Percentiles rank a stretch among this genome's conserved stretches.
Conservation (phyloP, 2,113 vertebrate species). For the Colinus virginianus region DNA sequence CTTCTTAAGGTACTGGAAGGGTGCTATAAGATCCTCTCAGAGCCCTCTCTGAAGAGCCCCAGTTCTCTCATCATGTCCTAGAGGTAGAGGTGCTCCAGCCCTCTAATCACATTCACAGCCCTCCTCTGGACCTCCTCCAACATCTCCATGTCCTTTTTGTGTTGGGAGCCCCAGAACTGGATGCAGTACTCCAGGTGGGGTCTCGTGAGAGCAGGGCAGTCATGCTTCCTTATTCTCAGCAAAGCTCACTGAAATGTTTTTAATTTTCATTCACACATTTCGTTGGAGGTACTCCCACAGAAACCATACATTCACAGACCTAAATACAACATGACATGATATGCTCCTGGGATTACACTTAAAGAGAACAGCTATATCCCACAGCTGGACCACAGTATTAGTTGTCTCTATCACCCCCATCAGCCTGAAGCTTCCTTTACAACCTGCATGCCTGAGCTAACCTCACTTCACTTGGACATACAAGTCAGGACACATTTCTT, state of each 20-base stretch:
- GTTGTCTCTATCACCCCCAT: background rate
- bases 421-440: conserved; percentile 16
- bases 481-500: background rate
- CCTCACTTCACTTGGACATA: background rate
- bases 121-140: no score
- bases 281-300: background rate
- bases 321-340: background rate
- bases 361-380: background rate
- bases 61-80: no score
- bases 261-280: background rate
- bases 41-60: no score
- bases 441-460: background rate
- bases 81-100: no score
- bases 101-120: no score
- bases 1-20: no score
- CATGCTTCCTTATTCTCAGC: background rate
- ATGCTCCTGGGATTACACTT: background rate
- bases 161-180: no score
- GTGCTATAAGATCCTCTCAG: no score
- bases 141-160: no score
- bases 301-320: background rate
- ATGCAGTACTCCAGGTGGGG: no score
- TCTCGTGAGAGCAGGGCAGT: background rate
- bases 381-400: background rate
- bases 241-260: background rate